These are phyloP conservation scores for Ennomos fuscantarius DNA, from an alignment of 2,888 invertebrate genomes.

Conservation along the genomic window DNA sequence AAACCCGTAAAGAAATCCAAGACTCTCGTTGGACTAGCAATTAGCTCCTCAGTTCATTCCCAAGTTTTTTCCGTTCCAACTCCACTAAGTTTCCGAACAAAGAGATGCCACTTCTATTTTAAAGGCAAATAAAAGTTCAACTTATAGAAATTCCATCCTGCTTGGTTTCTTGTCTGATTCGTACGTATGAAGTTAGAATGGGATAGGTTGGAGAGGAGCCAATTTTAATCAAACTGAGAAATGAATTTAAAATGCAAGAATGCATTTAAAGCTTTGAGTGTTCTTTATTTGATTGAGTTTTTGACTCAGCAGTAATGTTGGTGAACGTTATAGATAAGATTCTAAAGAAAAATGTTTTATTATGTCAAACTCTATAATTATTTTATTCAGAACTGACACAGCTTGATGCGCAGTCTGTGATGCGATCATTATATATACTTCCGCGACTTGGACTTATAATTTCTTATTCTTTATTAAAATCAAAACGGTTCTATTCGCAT, in stretches of 20 bases:
- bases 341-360: constrained; percentile 6
- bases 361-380: background rate
- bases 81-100: constrained; percentile 35
- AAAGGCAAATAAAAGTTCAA: constrained; percentile 40
- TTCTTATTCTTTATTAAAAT: too few species aligned
- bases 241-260: constrained; percentile 42
- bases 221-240: constrained; percentile 41
- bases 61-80: constrained; percentile 28
- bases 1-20: constrained; percentile 22
- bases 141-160: constrained; percentile 32
- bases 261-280: constrained; percentile 28
- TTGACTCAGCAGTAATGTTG: constrained; percentile 31
- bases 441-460: too few species aligned
- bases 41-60: constrained; percentile 36
- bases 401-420: too few species aligned
- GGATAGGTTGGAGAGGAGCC: constrained; percentile 26
- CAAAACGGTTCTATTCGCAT: too few species aligned
- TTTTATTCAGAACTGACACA: too few species aligned
- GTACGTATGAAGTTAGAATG: constrained; percentile 6
- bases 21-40: constrained; percentile 37
- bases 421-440: too few species aligned
- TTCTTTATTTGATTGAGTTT: constrained; percentile 37
- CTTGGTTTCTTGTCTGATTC: constrained; percentile 8
- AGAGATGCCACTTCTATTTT: constrained; percentile 39
- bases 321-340: too few species aligned